Base-by-base conservation (phyloP, 1,140 invertebrate genomes). In the Arion vulgaris region DNA sequence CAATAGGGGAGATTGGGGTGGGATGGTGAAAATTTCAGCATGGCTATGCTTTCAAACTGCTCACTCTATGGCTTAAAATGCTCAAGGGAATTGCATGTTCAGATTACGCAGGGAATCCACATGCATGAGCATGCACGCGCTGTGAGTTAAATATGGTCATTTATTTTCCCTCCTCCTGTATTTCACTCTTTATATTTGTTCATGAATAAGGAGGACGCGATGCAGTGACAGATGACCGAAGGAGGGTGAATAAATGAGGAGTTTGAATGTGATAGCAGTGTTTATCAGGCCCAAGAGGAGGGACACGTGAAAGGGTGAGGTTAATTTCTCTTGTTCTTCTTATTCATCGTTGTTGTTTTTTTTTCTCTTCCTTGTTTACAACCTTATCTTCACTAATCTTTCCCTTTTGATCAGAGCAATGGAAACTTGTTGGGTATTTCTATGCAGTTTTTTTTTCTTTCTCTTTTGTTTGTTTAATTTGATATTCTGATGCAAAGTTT, bases 71-170 rank as follows among this genome's bases (percentile, higher is more conserved):
- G n/a, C 62, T 9, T 28, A 32, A 32, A 66, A 66, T 66, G 5
- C 62, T 34, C 62, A 9, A 17, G n/a, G 62, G 62, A 34, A 66
- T 66, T 66, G 62, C 62, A 66, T 66, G 62, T 66, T 66, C 62
- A 66, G 62, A 66, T 66, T 66, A 66, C 32, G n/a, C 62, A 13
- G 19, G 62, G 62, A 66, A 66, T 66, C n/a, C 62, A 66, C 62
- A 66, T 66, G 62, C 62, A 66, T 13, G 28, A 66, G 62, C 62
- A 66, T 66, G 62, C 62, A 7, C 62, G 62, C 62, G n/a, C n/a
- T 66, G n/a, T 66, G 62, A 66, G 62, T 66, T 66, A 66, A 66
- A 66, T 66, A 66, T 32, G 62, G n/a, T 66, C 62, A 66, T 66
- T 66, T 66, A 32, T 66, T 66, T 28, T 32, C 62, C 62, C 5